phyloP scores from a whole-genome alignment of 2,888 invertebrate species.

The Lamellibrachia satsuma region DNA sequence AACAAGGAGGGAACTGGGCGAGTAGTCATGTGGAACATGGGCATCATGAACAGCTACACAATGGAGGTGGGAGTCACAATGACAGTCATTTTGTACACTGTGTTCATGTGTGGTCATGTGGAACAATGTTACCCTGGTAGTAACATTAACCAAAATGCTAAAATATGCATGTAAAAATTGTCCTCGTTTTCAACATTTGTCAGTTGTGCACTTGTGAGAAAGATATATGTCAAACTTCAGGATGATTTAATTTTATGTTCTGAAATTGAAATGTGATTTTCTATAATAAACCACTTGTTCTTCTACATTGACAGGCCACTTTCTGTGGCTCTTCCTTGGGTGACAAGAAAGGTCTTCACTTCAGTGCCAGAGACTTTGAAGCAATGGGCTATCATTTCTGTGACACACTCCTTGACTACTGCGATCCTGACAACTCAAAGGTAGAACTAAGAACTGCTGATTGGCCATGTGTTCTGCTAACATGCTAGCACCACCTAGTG shows the following conservation, averaged over 20 bases:
- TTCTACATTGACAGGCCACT: conserved; percentile 73
- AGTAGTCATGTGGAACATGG: conserved; percentile 94
- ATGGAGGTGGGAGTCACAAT: conserved; percentile 72
- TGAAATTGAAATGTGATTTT: neutral
- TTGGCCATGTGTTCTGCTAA: neutral
- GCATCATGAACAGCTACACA: conserved; percentile 92
- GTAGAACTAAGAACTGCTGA: conserved; percentile 41
- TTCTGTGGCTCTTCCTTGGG: conserved; percentile 74
- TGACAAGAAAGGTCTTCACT: conserved; percentile 82
- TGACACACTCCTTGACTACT: conserved; percentile 90
- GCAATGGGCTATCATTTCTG: conserved; percentile 89
- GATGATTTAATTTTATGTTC: too few species aligned
- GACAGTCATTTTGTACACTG: too few species aligned
- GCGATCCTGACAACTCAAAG: conserved; percentile 69
- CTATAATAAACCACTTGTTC: neutral
- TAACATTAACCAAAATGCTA: too few species aligned
- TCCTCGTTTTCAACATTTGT: too few species aligned
- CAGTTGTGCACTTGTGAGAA: too few species aligned
- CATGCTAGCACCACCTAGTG: neutral
- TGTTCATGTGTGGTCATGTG: conserved; percentile 78
- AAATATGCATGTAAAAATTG: too few species aligned
- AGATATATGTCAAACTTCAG: too few species aligned
- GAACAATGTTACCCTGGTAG: conserved; percentile 86
- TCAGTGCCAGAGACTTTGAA: conserved; percentile 82
- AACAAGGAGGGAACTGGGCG: conserved; percentile 94